phyloP scores from a whole-genome alignment of 2,888 invertebrate genomes.

The Drosophila diplacantha region DNA sequence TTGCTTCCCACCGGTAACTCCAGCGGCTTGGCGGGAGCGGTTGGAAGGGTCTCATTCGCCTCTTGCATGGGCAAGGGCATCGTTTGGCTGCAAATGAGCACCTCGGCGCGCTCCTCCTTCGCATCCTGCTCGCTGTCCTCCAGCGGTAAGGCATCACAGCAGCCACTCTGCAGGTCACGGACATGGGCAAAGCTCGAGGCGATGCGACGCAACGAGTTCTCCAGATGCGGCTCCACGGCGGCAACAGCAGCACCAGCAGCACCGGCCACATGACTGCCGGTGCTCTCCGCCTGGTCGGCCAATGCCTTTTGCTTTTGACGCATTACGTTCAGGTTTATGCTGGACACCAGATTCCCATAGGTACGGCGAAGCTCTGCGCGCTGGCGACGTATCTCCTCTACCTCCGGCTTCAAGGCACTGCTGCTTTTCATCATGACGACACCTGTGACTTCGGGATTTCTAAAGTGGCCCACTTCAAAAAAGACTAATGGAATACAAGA shows the following conservation, averaged over 20 bases:
- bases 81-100: constrained; percentile 51
- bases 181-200: constrained; percentile 60
- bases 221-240: not conserved
- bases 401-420: constrained; percentile 12
- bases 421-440: constrained; percentile 7
- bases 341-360: constrained; percentile 56
- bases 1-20: not conserved
- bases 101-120: constrained; percentile 49
- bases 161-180: constrained; percentile 41
- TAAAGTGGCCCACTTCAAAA: not conserved
- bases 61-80: constrained; percentile 15
- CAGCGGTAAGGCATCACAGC: constrained; percentile 37
- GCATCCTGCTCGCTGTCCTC: constrained; percentile 57
- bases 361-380: constrained; percentile 54
- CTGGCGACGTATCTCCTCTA: constrained; percentile 47
- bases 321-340: constrained; percentile 41
- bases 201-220: constrained; percentile 46
- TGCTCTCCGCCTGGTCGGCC: not conserved
- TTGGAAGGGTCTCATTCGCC: not conserved
- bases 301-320: constrained; percentile 12
- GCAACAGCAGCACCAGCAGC: not conserved
- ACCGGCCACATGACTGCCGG: not conserved
- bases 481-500: not conserved
- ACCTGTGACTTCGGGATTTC: not conserved
- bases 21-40: not conserved